phyloP scores from a whole-genome alignment of 1,140 invertebrate species.

The Platyscapa corneri region DNA sequence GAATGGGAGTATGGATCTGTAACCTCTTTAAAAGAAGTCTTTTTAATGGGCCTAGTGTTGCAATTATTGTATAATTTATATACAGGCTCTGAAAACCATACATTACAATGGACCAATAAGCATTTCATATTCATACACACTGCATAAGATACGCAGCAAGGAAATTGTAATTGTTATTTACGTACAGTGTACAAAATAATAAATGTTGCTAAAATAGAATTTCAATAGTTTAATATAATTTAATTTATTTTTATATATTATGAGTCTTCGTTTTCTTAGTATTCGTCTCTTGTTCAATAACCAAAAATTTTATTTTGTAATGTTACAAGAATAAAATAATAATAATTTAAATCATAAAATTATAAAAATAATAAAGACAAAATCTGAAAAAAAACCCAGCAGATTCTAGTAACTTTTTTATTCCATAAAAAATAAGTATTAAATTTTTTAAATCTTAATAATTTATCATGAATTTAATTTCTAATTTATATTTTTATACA shows the following conservation, averaged over 20 bases:
- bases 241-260: not conserved
- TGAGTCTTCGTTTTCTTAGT: not conserved
- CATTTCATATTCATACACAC: constrained; percentile 40
- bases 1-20: constrained; percentile 25
- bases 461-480: no score
- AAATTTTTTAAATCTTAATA: no score
- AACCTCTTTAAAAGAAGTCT: not conserved
- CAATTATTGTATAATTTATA: constrained; percentile 36
- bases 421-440: no score
- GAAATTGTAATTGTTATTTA: constrained; percentile 49
- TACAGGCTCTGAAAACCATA: constrained; percentile 8
- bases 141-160: constrained; percentile 27
- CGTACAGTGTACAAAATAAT: constrained; percentile 45
- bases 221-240: not conserved
- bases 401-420: no score
- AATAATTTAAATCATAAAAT: not conserved
- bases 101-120: constrained; percentile 48
- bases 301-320: not conserved
- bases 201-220: constrained; percentile 50
- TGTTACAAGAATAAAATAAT: not conserved
- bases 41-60: constrained; percentile 30
- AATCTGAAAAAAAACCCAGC: no score
- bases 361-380: no score
- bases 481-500: no score
- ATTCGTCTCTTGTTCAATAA: not conserved